Evolutionary conservation across 2,888 invertebrate species (phyloP).

Genomic region (Gandaritis pyraliata): DNA sequence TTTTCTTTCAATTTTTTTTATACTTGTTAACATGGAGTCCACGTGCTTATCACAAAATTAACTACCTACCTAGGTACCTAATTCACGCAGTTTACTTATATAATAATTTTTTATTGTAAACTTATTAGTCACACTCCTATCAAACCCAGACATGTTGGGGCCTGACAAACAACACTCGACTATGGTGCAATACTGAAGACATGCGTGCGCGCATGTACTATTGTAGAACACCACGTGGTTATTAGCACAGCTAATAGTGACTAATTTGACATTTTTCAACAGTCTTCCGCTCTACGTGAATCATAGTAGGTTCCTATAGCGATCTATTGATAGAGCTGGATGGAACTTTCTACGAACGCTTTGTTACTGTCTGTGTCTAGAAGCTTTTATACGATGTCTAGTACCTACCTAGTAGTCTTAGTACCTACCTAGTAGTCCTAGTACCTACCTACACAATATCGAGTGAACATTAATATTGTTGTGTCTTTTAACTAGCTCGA

Average conservation of each 20-base stretch:
- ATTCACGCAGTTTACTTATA: no score
- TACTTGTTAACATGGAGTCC: no score
- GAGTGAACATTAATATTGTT: no score
- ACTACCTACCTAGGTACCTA: no score
- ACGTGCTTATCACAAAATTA: no score
- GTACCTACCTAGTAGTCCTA: no score
- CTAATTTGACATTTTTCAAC: conserved; percentile 14
- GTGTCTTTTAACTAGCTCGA: no score
- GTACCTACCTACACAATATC: no score
- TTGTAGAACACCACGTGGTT: conserved; percentile 9
- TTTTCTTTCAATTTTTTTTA: no score
- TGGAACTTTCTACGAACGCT: not conserved
- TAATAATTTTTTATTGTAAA: not conserved
- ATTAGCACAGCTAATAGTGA: conserved; percentile 7
- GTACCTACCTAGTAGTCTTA: no score
- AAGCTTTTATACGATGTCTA: not conserved
- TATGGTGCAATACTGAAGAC: conserved; percentile 30
- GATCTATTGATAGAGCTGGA: conserved; percentile 2
- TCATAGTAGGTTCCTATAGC: not conserved
- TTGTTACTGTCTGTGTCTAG: not conserved
- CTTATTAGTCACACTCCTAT: not conserved
- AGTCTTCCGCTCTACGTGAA: not conserved
- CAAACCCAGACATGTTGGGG: conserved; percentile 30
- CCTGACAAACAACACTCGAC: conserved; percentile 20
- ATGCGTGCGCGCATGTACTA: conserved; percentile 18